Conservation (phyloP, 1,140 invertebrate genomes). For the Heterodera schachtii region DNA sequence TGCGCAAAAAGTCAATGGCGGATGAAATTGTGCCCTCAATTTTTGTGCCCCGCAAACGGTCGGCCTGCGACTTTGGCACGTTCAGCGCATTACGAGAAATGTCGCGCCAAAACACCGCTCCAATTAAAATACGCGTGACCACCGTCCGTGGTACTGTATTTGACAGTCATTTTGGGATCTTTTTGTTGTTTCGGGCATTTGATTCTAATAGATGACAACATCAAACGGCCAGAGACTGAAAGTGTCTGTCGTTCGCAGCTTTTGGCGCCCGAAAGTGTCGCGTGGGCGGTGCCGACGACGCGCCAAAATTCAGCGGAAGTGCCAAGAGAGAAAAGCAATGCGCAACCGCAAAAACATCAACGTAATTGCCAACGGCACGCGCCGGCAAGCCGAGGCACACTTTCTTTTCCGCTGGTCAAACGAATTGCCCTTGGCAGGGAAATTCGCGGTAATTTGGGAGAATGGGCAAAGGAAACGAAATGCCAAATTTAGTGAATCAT, state of each 20-base stretch:
- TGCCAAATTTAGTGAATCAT: conserved; percentile 16
- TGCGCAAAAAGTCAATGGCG: conserved; percentile 12
- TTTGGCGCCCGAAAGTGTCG: not conserved
- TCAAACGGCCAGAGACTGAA: not conserved
- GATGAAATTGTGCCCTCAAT: conserved; percentile 26
- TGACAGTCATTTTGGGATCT: not conserved
- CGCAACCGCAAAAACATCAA: not conserved
- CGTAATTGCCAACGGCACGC: not conserved
- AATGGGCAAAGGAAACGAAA: not conserved
- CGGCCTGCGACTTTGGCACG: conserved; percentile 26
- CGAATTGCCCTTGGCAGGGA: conserved; percentile 19
- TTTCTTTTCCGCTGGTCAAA: conserved; percentile 26
- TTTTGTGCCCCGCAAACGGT: conserved; percentile 24
- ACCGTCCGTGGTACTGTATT: conserved; percentile 13
- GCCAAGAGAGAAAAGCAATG: not conserved
- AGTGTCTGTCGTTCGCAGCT: not conserved
- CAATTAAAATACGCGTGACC: not conserved
- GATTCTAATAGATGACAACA: not conserved
- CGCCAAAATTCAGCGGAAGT: not conserved
- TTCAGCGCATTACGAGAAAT: not conserved
- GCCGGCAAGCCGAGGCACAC: not conserved
- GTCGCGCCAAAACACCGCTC: conserved; percentile 5
- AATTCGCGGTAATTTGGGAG: not conserved
- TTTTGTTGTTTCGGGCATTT: not conserved
- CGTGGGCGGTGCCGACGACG: not conserved